Base-by-base conservation (phyloP, 2,888 invertebrate genomes). In the Drosophila gaucha region DNA sequence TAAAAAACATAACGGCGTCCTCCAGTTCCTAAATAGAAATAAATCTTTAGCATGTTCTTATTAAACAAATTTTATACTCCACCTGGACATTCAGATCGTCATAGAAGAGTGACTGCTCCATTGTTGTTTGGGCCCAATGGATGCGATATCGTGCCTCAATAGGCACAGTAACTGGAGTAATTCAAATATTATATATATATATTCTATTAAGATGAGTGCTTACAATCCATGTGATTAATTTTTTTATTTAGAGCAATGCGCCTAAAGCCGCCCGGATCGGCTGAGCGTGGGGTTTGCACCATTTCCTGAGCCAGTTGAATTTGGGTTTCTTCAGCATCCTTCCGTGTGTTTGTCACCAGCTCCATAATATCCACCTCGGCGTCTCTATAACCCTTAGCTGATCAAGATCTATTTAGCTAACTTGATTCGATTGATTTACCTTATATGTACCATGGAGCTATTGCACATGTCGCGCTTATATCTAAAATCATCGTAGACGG, bases 101-200 rank as follows among this genome's bases (percentile, higher is more conserved):
- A 1, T 8, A 12, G 1, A 51, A 18, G 0, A 46, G 12, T 0
- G 30, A 39, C 22, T 80, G 82, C 4, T 78, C 69, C 58, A 74
- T 16, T 3, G 12, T 39, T 0, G 65, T 38, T 26, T 69, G 30
- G 1, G 56, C 24, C 60, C 64, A 67, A 6, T 72, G 70, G 5
- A 77, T 49, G 12, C 30, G 49, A 52, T 74, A 84, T 3, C 79
- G 78, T 6, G 36, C 20, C 57, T 84, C 80, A 26, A 80, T 80
- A 0, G 79, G 85, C 2, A n/a, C 20, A 1, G 44, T 9, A 47
- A 47, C 78, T 78, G 20, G 1, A 0, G 14, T 18, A 0, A 5
- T 10, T 33, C 30, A 46, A 8, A 4, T 20, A 1, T 4, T 22
- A 10, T 12, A 9, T 30, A 12, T 10, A 20, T 12, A 10, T 20